A percentile compares a stretch with the other conserved stretches of the same genome.
These are phyloP conservation scores for Buteo buteo DNA, from an alignment of 2,113 vertebrate genomes.

Conservation along the genomic window DNA sequence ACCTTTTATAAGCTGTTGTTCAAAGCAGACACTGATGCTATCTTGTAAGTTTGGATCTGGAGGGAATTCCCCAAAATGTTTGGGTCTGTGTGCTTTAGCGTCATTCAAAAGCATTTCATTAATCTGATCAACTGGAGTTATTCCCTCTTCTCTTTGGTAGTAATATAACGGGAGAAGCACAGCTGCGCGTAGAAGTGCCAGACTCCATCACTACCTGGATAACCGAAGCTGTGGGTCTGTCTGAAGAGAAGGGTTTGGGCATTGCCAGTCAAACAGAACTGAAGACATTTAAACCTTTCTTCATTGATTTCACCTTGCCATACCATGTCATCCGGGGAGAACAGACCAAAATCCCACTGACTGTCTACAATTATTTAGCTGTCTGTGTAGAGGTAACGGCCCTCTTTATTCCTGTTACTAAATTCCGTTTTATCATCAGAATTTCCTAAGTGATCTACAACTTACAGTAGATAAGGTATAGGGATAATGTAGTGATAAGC, in stretches of 20 bases:
- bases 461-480: accelerated
- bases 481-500: background rate
- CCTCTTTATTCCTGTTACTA: background rate
- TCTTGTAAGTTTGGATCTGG: background rate
- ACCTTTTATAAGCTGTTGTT: background rate
- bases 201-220: conserved; percentile 95
- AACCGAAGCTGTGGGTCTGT: conserved; percentile 80
- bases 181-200: conserved; percentile 80
- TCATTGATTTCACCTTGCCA: conserved; percentile 87
- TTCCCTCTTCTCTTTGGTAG: conserved; percentile 26
- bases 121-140: accelerated
- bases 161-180: conserved; percentile 73
- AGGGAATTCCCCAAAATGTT: background rate
- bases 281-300: conserved; percentile 89
- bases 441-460: background rate
- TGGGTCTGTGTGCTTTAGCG: background rate
- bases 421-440: accelerated
- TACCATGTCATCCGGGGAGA: conserved; percentile 86
- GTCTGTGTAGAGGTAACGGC: conserved; percentile 80
- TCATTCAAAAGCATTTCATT: background rate
- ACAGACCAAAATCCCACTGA: conserved; percentile 88
- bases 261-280: conserved; percentile 77
- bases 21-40: background rate
- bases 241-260: conserved; percentile 79
- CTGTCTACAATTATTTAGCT: conserved; percentile 86